Conservation (phyloP, 2,888 invertebrate species). For the Salpingus planirostris region DNA sequence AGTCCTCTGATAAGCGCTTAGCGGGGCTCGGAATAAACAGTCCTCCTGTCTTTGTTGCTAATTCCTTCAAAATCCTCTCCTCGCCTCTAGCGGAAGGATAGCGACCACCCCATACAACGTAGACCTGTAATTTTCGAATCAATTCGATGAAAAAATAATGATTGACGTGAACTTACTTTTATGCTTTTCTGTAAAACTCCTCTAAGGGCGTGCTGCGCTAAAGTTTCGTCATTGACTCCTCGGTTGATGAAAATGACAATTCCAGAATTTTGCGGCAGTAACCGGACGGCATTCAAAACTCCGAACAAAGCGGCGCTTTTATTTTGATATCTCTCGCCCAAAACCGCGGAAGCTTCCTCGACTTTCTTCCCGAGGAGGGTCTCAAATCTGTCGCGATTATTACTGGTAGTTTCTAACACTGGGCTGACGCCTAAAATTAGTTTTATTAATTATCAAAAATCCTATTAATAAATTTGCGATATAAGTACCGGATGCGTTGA, state of each 20-base stretch:
- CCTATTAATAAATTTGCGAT: conserved; percentile 2
- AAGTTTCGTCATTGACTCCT: conserved; percentile 31
- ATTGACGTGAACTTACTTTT: too few relatives aligned
- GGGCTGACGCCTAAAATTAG: conserved; percentile 25
- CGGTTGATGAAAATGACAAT: conserved; percentile 53
- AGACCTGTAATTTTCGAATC: conserved; percentile 34
- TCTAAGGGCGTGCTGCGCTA: too few relatives aligned
- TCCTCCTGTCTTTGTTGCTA: conserved; percentile 42
- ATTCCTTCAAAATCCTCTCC: conserved; percentile 41
- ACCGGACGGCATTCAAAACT: conserved; percentile 49
- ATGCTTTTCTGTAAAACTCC: too few relatives aligned
- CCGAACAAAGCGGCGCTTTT: conserved; percentile 51
- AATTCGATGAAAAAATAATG: too few relatives aligned
- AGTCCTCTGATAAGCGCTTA: conserved; percentile 17
- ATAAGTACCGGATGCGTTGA: conserved; percentile 30
- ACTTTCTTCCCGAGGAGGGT: conserved; percentile 11
- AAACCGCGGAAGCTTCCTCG: conserved; percentile 5
- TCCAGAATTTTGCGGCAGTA: conserved; percentile 55
- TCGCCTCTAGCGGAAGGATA: conserved; percentile 38
- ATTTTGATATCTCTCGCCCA: too few relatives aligned
- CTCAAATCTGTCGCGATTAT: conserved; percentile 16
- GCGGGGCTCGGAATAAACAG: conserved; percentile 35
- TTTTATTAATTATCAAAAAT: conserved; percentile 5
- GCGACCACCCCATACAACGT: conserved; percentile 41
- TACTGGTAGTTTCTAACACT: conserved; percentile 22